Evolutionary conservation across 1,140 invertebrate species (phyloP).

Genomic region (Drosophila prosaltans): DNA sequence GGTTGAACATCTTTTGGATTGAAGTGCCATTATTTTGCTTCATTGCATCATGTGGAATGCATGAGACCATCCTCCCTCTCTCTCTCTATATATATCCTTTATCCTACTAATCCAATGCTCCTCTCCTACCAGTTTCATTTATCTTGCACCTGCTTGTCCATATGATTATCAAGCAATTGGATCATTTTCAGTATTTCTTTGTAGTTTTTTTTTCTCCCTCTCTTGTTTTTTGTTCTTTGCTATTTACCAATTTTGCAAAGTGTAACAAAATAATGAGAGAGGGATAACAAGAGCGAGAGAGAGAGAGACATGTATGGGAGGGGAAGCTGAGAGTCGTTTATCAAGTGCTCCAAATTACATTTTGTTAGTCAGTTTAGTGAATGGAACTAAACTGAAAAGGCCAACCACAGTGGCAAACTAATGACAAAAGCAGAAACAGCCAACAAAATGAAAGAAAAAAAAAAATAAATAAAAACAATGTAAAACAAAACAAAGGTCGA

Average conservation of each 20-base stretch:
- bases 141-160: no score
- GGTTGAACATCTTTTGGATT: no score
- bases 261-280: not conserved
- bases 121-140: no score
- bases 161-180: no score
- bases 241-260: not conserved
- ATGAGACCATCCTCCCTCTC: no score
- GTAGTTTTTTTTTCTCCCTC: no score
- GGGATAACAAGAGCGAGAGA: not conserved
- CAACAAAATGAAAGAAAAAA: not conserved
- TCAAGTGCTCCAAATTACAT: conserved; percentile 12
- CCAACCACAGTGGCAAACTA: conserved; percentile 10
- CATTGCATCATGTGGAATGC: no score
- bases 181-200: no score
- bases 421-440: conserved; percentile 8
- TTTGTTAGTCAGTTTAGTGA: conserved; percentile 12
- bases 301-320: not conserved
- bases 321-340: conserved; percentile 4
- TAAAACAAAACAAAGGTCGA: conserved; percentile 1
- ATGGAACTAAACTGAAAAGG: conserved; percentile 13
- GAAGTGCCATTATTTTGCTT: no score
- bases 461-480: not conserved
- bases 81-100: no score
- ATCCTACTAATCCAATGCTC: no score
- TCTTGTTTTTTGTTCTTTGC: not conserved